Base-by-base conservation (phyloP, 2,888 invertebrate species). In the Chymomyza fuscimana region DNA sequence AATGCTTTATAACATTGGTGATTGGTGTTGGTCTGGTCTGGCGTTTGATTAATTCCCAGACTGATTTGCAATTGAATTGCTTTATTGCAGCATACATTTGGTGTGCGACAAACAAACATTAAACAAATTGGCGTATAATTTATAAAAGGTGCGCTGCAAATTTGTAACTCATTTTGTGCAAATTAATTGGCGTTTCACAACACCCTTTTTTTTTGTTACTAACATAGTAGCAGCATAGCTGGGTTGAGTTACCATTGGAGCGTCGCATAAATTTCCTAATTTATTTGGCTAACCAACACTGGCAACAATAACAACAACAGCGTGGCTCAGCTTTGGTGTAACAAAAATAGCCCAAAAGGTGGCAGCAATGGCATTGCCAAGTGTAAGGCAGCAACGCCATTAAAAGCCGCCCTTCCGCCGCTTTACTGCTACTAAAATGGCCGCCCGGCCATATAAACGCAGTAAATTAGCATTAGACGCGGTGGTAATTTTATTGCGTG, bases 391-490 rank as follows among this genome's bases (percentile, higher is more conserved):
- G 56, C 32, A 7, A 32, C 32, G 9, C 68, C 76, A 69, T 76
- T 78, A 79, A 75, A 76, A 63, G 56, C 70, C 66, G 40, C 25
- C 51, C 58, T 63, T 54, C 62, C 12, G 12, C 40, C 40, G 40
- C 32, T 61, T 54, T 54, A 50, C 50, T 58, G 58, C 62, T 52
- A 19, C 50, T 15, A 22, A 69, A 46, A 46, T 50, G 60, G 64
- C 67, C 65, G 76, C 69, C 70, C 68, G 58, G 66, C 74, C 69
- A 79, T 77, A 74, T 71, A 81, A 82, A 78, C 73, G 77, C 78
- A 82, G 82, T 87, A 85, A 85, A 85, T 85, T 87, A 85, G 81
- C 78, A 87, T 87, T 82, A 85, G 82, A 79, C 78, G 72, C 74
- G 73, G 77, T 81, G 76, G 80, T 77, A 77, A 82, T 86, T 84